Conservation (phyloP, 2,888 invertebrate genomes). For the Selenia dentaria region DNA sequence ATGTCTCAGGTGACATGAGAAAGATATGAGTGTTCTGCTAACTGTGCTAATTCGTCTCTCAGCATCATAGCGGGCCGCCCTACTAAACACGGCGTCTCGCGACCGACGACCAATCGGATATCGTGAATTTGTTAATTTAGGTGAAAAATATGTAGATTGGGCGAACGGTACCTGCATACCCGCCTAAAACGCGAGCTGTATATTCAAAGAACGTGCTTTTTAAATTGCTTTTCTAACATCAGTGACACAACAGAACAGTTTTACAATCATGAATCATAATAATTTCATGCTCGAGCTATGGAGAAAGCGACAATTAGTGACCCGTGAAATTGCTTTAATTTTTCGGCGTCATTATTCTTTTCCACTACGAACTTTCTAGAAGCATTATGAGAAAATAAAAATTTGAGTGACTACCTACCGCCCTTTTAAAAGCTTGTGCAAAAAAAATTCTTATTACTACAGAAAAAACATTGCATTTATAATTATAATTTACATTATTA, state of each 20-base stretch:
- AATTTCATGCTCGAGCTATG: constrained; percentile 28
- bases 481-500: no score
- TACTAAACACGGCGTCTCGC: constrained; percentile 18
- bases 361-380: neutral
- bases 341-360: neutral
- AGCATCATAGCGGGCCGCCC: constrained; percentile 30
- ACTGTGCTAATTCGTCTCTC: constrained; percentile 28
- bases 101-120: constrained; percentile 16
- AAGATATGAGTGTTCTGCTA: constrained; percentile 12
- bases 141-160: constrained; percentile 31
- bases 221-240: constrained; percentile 20
- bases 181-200: constrained; percentile 2
- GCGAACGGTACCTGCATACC: constrained; percentile 27
- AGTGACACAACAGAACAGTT: constrained; percentile 23
- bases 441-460: no score
- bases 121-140: constrained; percentile 32
- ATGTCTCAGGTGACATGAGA: constrained; percentile 2
- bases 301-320: constrained; percentile 33
- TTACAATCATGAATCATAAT: constrained; percentile 28
- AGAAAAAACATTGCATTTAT: no score
- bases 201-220: neutral
- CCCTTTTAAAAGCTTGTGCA: no score
- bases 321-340: constrained; percentile 16
- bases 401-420: no score
- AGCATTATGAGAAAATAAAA: no score